phyloP scores from a whole-genome alignment of 2,888 invertebrate species.

The Allolobophora icterica region DNA sequence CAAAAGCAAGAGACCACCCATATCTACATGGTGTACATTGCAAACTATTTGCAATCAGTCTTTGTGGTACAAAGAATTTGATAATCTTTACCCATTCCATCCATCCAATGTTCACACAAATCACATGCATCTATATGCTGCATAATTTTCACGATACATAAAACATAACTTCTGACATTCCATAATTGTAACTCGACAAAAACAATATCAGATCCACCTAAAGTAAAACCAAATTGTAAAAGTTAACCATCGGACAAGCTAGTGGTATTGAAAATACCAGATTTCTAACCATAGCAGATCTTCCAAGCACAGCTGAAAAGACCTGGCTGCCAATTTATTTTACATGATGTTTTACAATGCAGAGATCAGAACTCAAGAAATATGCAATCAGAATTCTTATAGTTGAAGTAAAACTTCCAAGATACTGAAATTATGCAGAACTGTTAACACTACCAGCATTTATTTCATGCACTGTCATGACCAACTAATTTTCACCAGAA shows the following conservation, averaged over 20 bases:
- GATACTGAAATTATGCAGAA: background rate
- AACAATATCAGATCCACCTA: background rate
- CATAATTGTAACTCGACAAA: background rate
- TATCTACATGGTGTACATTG: no score
- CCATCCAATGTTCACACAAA: no score
- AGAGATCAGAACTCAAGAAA: background rate
- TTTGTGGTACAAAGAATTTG: no score
- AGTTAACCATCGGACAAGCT: background rate
- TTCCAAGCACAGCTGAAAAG: background rate
- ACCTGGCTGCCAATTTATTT: background rate
- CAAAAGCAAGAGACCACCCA: background rate
- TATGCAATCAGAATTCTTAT: background rate
- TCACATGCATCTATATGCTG: conserved; percentile 1
- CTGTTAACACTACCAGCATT: background rate
- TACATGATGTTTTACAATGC: background rate
- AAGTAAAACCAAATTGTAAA: background rate
- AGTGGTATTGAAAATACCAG: background rate
- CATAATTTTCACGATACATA: conserved; percentile 31
- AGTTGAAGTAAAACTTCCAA: background rate
- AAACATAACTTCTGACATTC: conserved; percentile 26
- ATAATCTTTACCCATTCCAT: no score
- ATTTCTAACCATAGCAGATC: background rate
- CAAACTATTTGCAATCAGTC: no score
- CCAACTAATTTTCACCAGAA: no score
- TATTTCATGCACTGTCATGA: no score